Evolutionary conservation across 2,888 invertebrate species (phyloP).

Genomic region (Candidula unifasciata): DNA sequence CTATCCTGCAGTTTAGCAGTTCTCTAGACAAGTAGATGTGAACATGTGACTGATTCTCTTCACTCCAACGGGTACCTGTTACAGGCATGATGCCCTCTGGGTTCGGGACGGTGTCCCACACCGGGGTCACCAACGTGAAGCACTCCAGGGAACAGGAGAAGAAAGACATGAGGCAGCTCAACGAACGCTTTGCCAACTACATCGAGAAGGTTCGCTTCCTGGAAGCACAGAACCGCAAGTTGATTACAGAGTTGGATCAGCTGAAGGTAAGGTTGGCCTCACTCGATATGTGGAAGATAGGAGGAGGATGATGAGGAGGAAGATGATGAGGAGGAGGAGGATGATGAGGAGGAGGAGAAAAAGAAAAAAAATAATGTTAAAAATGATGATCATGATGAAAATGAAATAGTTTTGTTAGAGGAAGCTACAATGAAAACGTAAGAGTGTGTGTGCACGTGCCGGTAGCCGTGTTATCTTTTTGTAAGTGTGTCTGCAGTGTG

Average conservation of each 20-base stretch:
- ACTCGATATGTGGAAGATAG: not conserved
- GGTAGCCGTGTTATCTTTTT: too few species aligned
- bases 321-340: not conserved
- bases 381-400: too few species aligned
- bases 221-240: slow-evolving; percentile 78
- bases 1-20: too few species aligned
- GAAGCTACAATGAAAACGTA: too few species aligned
- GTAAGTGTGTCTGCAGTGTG: too few species aligned
- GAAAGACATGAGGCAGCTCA: slow-evolving; percentile 80
- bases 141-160: slow-evolving; percentile 79
- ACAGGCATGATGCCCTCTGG: slow-evolving; percentile 62
- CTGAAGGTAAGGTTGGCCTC: slow-evolving; percentile 60
- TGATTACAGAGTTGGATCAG: slow-evolving; percentile 75
- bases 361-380: not conserved
- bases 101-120: slow-evolving; percentile 68
- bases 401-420: too few species aligned
- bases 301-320: not conserved
- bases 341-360: not conserved
- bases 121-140: slow-evolving; percentile 78
- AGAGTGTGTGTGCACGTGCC: too few species aligned
- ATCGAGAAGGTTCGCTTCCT: slow-evolving; percentile 79
- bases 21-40: too few species aligned
- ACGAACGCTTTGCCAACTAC: slow-evolving; percentile 80
- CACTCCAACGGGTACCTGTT: too few species aligned
- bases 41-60: not conserved